A percentile compares a stretch with the other conserved stretches of the same genome.
phyloP scores from a whole-genome alignment of 2,113 vertebrate species.

The Trematocara unimaculatum region DNA sequence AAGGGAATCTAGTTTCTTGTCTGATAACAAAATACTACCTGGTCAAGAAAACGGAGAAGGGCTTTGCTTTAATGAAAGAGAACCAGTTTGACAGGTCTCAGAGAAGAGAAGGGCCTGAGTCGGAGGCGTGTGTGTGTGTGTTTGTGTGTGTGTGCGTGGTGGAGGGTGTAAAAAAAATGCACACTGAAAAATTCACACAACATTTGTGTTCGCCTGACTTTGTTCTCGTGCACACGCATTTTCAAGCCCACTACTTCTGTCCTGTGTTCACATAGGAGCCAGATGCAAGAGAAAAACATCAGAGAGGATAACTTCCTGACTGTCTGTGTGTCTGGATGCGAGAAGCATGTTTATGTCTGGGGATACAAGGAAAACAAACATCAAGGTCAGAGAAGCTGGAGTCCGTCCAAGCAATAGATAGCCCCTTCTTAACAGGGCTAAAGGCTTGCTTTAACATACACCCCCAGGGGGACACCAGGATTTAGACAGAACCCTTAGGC shows the following conservation, averaged over 20 bases:
- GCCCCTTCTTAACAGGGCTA: conserved; percentile 20
- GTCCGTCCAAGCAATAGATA: conserved; percentile 50
- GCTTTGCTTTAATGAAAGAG: conserved; percentile 44
- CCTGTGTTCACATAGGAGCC: background rate
- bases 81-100: conserved; percentile 54
- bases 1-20: conserved; percentile 37
- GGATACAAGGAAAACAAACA: conserved; percentile 66
- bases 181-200: conserved; percentile 2
- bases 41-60: conserved; percentile 40
- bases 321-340: conserved; percentile 42
- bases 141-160: background rate
- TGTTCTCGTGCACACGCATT: background rate
- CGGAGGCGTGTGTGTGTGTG: background rate
- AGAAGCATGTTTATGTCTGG: conserved; percentile 59
- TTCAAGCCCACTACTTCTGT: background rate
- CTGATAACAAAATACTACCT: conserved; percentile 57
- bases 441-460: conserved; percentile 24
- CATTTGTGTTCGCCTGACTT: background rate
- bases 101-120: background rate
- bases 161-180: background rate
- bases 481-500: conserved; percentile 2
- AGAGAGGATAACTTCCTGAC: conserved; percentile 44
- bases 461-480: conserved; percentile 2
- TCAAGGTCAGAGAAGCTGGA: conserved; percentile 65
- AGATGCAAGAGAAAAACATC: conserved; percentile 32